Conservation (phyloP, 2,797 vertebrate genomes). For the Cynodonichthys magdalenae region DNA sequence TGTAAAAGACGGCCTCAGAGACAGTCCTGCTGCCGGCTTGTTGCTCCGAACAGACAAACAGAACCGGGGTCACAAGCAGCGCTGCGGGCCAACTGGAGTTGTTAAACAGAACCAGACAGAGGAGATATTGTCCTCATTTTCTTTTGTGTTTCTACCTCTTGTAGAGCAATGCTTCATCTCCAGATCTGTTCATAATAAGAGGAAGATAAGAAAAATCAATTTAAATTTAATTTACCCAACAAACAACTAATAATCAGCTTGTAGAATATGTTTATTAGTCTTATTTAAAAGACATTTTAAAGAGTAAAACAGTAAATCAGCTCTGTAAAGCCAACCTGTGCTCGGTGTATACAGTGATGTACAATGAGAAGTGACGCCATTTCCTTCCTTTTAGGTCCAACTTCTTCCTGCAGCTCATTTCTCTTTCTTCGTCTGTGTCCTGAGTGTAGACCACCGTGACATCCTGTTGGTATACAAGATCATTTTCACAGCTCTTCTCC, state of each 20-base stretch:
- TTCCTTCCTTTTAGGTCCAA: slow-evolving; percentile 29
- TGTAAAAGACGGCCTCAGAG: slow-evolving; percentile 51
- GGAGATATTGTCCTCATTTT: slow-evolving; percentile 46
- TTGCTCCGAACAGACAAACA: slow-evolving; percentile 41
- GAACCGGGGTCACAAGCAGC: slow-evolving; percentile 21
- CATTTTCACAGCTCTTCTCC: slow-evolving; percentile 28
- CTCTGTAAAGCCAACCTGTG: no score
- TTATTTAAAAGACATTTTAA: not conserved
- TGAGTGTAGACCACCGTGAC: slow-evolving; percentile 40
- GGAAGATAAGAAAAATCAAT: slow-evolving; percentile 1
- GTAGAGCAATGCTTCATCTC: slow-evolving; percentile 11
- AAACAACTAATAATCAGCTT: not conserved
- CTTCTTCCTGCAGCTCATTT: slow-evolving; percentile 7
- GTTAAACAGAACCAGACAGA: slow-evolving; percentile 48
- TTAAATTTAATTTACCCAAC: not conserved
- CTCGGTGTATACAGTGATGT: not conserved
- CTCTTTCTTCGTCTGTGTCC: slow-evolving; percentile 12
- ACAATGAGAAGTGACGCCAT: not conserved
- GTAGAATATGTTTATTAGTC: not conserved
- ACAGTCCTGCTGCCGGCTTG: slow-evolving; percentile 22
- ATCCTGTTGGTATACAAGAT: slow-evolving; percentile 45
- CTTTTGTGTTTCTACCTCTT: slow-evolving; percentile 26
- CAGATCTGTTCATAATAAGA: slow-evolving; percentile 21
- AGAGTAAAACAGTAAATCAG: not conserved
- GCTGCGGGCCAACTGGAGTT: slow-evolving; percentile 20